Base-by-base conservation (phyloP, 2,797 vertebrate genomes). In the Parauchenoglanis ngamensis region DNA sequence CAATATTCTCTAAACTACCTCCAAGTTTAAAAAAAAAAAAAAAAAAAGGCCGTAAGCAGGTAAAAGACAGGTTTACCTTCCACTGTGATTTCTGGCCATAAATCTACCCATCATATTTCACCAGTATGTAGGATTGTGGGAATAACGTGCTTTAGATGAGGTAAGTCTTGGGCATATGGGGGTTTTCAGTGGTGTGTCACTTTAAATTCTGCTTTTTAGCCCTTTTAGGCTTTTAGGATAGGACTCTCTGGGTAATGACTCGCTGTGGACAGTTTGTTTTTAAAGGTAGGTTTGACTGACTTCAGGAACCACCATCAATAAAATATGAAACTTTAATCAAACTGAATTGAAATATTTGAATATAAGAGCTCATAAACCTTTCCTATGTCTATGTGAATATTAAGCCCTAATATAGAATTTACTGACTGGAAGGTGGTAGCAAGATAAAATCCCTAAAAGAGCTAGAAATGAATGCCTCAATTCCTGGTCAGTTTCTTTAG, bases 91-190 rank as follows among this genome's bases (percentile, higher is more conserved):
- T 63, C 12, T 46, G 23, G 12, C 78, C 35, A 40, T 61, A 80
- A 61, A 44, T 7, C 35, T 44, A 78, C 15, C 1, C 28, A n/a
- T 25, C 19, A n/a, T 52, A 67, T 52, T 54, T 54, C 10, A 35
- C 49, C 21, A 54, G 4, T 68, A 70, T 83, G 8, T 68, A n/a
- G 59, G 21, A 79, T 79, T 44, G 56, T 80, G 21, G 40, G 59
- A 65, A n/a, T 81, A 82, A 82, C 44, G 40, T 65, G 19, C 63
- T 68, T 68, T 68, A 68, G 19, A 35, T 46, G n/a, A 83, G 80
- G 80, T 83, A 83, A 83, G 80, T 83, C 61, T 68, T 52, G 25
- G 7, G 19, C 15, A 81, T 25, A 17, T 46, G 23, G 59, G 40
- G 23, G 8, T 63, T 81, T 44, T 63, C 15, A 65, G 25, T 21